A percentile compares a stretch with the other conserved stretches of the same genome.
phyloP scores from a whole-genome alignment of 1,140 invertebrate species.

The Trichonephila inaurata region DNA sequence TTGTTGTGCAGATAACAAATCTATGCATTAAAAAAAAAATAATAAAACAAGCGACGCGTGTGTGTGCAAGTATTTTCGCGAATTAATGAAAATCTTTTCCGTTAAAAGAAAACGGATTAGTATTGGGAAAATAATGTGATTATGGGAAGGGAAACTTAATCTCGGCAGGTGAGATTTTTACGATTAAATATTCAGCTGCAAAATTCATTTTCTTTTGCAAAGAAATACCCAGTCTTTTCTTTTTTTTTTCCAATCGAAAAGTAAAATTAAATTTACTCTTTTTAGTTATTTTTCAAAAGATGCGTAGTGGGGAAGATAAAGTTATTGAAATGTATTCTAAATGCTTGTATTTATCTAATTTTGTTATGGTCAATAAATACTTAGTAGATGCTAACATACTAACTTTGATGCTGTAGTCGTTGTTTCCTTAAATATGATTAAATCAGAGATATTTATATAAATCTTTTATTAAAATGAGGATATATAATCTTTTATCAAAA shows the following conservation, averaged over 20 bases:
- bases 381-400: too few relatives aligned
- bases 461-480: too few relatives aligned
- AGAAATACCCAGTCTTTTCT: background rate
- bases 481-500: too few relatives aligned
- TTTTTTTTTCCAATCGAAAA: background rate
- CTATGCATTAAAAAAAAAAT: conserved; percentile 24
- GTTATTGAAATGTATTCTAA: background rate
- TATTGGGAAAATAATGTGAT: conserved; percentile 36
- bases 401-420: too few relatives aligned
- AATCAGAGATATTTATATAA: too few relatives aligned
- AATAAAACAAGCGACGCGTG: background rate
- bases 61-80: background rate
- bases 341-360: background rate
- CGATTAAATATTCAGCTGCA: conserved; percentile 13
- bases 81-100: conserved; percentile 54
- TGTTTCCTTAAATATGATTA: too few relatives aligned
- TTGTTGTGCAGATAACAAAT: conserved; percentile 34
- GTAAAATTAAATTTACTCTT: background rate
- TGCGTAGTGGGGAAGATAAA: background rate
- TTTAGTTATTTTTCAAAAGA: background rate
- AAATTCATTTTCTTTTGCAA: background rate
- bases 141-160: conserved; percentile 13
- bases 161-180: conserved; percentile 1
- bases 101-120: conserved; percentile 14
- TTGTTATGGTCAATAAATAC: too few relatives aligned